Evolutionary conservation across 2,113 vertebrate genomes (phyloP).

Genomic region (Callopanchax toddi): DNA sequence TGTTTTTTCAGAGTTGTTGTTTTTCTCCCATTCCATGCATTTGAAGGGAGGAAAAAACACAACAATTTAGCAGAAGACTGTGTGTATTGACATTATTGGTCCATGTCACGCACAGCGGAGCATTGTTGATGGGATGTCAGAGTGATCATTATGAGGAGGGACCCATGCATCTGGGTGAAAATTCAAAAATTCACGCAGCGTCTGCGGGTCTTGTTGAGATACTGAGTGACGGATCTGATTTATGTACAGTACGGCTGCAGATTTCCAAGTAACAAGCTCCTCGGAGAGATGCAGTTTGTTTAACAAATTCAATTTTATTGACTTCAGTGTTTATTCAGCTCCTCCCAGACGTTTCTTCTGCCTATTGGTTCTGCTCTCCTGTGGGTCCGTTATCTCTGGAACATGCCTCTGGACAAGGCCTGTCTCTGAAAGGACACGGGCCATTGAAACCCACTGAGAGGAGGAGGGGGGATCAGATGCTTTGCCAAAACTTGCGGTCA

Average conservation of each 20-base stretch:
- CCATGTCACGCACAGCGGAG: background rate
- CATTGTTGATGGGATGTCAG: background rate
- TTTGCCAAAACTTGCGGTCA: constrained; percentile 48
- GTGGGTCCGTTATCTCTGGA: constrained; percentile 58
- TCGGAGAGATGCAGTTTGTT: constrained; percentile 30
- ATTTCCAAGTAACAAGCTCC: constrained; percentile 15
- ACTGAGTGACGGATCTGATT: constrained; percentile 9
- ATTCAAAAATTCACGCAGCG: background rate
- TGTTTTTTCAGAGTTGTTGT: background rate
- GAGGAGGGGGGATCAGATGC: constrained; percentile 37
- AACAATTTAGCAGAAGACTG: constrained; percentile 8
- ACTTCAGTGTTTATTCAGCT: constrained; percentile 45
- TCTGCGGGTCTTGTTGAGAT: constrained; percentile 1
- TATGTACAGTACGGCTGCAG: background rate
- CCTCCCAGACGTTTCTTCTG: constrained; percentile 46
- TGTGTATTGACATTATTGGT: background rate
- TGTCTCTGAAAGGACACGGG: constrained; percentile 49
- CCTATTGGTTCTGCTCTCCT: constrained; percentile 38
- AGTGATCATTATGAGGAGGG: background rate
- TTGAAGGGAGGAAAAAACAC: constrained; percentile 17
- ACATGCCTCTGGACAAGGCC: constrained; percentile 48
- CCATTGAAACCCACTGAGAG: constrained; percentile 21
- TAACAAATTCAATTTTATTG: constrained; percentile 45
- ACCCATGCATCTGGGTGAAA: too few species aligned
- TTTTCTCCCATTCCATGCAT: constrained; percentile 16